Evolutionary conservation across 2,888 invertebrate genomes (phyloP), one percentile per base, ranked within the genome.

Genomic region (Drosophila flavopinicola): DNA sequence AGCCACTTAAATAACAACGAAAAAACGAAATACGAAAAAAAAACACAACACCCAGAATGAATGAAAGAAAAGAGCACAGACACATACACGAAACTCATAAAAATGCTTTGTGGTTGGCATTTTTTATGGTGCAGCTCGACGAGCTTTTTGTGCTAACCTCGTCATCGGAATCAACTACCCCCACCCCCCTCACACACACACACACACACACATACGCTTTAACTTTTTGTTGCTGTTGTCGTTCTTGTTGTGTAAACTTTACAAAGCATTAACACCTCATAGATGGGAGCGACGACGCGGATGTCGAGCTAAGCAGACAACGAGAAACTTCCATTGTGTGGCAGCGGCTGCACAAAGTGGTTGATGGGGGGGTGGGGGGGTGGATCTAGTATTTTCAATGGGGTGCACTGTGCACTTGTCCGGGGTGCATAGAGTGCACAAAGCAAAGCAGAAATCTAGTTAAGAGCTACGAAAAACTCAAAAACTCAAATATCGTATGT

Each of bases 81-180:
- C n/a, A n/a, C n/a, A n/a, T n/a, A n/a, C n/a, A n/a, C n/a, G n/a
- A n/a, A n/a, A n/a, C n/a, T n/a, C 75, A 85, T 87, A 78, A 78
- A 87, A 87, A 76, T 86, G 78, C 80, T 79, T 85, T 87, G 86
- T 83, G 87, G 80, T 77, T 82, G 69, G 51, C 49, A 63, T 78
- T 78, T 79, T 79, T 82, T 79, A 74, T 74, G 52, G 61, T 61
- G 65, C 39, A 57, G 45, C 69, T 57, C 57, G 54, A 57, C 42
- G 56, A 56, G 54, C 57, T 66, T 69, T 74, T 61, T 64, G 57
- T 59, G 51, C 45, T 38, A 45, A 59, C 27, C 70, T 69, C 52
- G 44, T 58, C 49, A 65, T 42, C 70, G 48, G 54, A 52, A 47
- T 44, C 20, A 10, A 4, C 23, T 6, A 3, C 7, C n/a, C n/a